Base-by-base conservation (phyloP, 2,888 invertebrate species). In the Cataglyphis cursor region DNA sequence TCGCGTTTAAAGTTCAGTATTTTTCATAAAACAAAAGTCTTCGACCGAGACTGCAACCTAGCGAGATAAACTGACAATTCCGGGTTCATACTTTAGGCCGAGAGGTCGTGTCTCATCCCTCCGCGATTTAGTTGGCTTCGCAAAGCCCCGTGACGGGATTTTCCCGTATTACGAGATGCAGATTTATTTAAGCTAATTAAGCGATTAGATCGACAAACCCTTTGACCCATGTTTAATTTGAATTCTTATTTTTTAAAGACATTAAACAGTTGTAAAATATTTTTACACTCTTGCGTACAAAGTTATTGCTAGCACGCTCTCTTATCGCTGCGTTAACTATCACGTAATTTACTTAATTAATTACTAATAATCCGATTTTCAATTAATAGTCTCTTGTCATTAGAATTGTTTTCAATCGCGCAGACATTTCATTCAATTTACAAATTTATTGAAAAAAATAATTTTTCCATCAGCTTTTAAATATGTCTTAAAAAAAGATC, bases 71-170 rank as follows among this genome's bases (percentile, higher is more conserved):
- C 75, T 68, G 68, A 51, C 81, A 78, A 81, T 81, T 61, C 70
- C 57, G 54, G 59, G 41, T 35, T 61, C 57, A 38, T 68, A 54
- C 35, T 51, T 44, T 51, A 41, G 54, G 61, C 54, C 12, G 80
- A 18, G 80, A 21, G 51, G 73, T 28, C 76, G 65, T 51, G 12
- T 38, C 24, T 38, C 75, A 66, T 72, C 68, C 65, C 48, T 38
- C 12, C 87, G 88, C 88, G 86, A 91, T 88, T 76, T 91, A 80
- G 85, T 85, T 86, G 90, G 91, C 91, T 91, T 91, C 88, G 72
- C 82, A 89, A 90, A 90, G 87, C 90, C 87, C 83, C 72, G 88
- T 70, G 87, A 87, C 89, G 62, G 85, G 87, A 51, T 78, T 66
- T 74, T 75, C 51, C 54, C 28, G n/a, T 61, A 9, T 57, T 57